Conservation (phyloP, 2,888 invertebrate genomes). For the Isotomurus palustris region DNA sequence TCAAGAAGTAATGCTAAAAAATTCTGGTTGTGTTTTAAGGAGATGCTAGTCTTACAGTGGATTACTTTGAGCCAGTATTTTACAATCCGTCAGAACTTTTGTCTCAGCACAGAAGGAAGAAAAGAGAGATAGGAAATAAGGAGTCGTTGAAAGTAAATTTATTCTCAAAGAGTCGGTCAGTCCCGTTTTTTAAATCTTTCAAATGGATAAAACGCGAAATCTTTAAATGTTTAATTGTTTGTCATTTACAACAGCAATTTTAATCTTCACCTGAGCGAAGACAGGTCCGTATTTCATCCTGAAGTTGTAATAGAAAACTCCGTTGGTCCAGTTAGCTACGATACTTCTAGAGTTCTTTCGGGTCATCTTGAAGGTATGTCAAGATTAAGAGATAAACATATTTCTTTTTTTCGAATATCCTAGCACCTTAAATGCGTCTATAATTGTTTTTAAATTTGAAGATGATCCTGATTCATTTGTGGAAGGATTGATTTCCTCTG, state of each 20-base stretch:
- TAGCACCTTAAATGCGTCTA: conserved; percentile 49
- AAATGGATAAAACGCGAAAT: background rate
- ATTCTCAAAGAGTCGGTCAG: conserved; percentile 28
- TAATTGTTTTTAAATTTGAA: conserved; percentile 50
- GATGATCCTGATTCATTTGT: conserved; percentile 77
- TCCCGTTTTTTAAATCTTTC: background rate
- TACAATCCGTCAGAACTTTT: conserved; percentile 60
- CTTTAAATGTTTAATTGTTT: background rate
- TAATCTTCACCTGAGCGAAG: conserved; percentile 67
- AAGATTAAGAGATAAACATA: conserved; percentile 12
- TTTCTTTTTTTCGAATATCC: no score
- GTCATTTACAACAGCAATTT: conserved; percentile 64
- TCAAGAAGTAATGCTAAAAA: no score
- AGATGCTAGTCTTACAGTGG: background rate
- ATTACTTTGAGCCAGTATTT: conserved; percentile 70
- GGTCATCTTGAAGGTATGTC: conserved; percentile 62
- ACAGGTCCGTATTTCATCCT: conserved; percentile 68
- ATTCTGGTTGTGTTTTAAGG: no score
- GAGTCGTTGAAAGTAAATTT: conserved; percentile 29
- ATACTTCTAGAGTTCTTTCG: conserved; percentile 67
- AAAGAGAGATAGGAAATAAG: conserved; percentile 46
- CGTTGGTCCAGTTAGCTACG: conserved; percentile 64
- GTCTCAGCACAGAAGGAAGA: conserved; percentile 53
- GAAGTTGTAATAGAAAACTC: conserved; percentile 70
- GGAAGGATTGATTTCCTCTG: conserved; percentile 77